Evolutionary conservation across 2,888 invertebrate species (phyloP), one percentile per base, ranked within the genome.

Genomic region (Bursaphelenchus okinawaensis): DNA sequence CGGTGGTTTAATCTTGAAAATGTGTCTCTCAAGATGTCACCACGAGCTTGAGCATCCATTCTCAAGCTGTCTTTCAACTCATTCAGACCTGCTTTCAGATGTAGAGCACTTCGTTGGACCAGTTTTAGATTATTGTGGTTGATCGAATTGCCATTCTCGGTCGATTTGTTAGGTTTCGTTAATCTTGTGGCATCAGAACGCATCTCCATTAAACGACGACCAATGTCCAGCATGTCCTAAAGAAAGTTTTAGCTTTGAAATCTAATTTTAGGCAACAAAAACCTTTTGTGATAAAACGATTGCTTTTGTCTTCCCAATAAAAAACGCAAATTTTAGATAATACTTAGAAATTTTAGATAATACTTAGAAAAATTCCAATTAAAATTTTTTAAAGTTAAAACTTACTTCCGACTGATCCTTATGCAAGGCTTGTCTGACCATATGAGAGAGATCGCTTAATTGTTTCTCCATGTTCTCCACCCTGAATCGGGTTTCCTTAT

Each of bases 21-120:
- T 6, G 93, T 90, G 75, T 94, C 93, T 68, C 91, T 88, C 77
- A 96, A 91, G 68, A 93, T 89, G 83, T 95, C 93, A 56, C 92
- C 87, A 75, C 94, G 91, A 54, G 91, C 90, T 75, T 92, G 91
- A 4, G 93, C 90, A 84, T 94, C 93, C 0, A 92, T 89, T 83
- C 79, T 58, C 56, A 74, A 60, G 29, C n/a, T 27, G 20, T 24
- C 29, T 12, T 22, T 19, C 3, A 62, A 4, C 28, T 59, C 60
- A 24, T 29, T 40, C 9, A 62, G 51, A 19, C 40, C 27, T 27
- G 50, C 23, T 19, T 62, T 52, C 26, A 52, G 27, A 16, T 60
- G 28, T 66, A 26, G 24, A 23, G 55, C 31, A 26, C 56, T 51
- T 52, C 57, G n/a, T 40, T 50, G 60, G 19, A 59, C 52, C 40